phyloP scores from a whole-genome alignment of 2,797 vertebrate species.

The Neopelma chrysocephalum region DNA sequence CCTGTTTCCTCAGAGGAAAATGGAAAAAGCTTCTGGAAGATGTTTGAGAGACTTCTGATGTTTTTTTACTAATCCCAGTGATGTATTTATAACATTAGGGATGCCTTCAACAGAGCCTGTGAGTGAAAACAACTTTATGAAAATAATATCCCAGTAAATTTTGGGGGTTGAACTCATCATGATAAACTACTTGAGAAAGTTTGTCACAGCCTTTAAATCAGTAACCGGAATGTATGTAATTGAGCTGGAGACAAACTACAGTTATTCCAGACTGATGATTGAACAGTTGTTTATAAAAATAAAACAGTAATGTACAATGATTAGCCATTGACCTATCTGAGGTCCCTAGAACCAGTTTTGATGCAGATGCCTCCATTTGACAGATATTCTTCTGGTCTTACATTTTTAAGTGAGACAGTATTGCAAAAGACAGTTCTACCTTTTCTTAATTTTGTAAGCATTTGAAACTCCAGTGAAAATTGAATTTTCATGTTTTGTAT shows the following conservation, averaged over 20 bases:
- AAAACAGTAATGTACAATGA: not conserved
- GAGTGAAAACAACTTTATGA: not conserved
- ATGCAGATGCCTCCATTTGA: not conserved
- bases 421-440: not conserved
- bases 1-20: not conserved
- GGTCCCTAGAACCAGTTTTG: not conserved
- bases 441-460: not conserved
- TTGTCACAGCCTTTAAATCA: not conserved
- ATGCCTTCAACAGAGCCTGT: not conserved
- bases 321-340: not conserved
- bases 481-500: not conserved
- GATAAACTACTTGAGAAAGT: not conserved
- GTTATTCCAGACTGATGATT: not conserved
- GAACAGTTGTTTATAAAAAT: not conserved
- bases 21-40: not conserved
- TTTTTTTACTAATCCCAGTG: not conserved
- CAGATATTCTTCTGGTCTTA: not conserved
- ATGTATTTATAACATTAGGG: not conserved
- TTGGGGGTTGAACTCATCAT: not conserved
- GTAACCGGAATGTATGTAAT: not conserved
- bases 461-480: not conserved
- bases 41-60: not conserved
- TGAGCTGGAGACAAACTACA: not conserved
- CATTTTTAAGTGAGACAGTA: not conserved
- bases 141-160: not conserved